These are phyloP conservation scores for Cephus pulcher DNA, from an alignment of 2,888 invertebrate genomes.

Conservation along the genomic window DNA sequence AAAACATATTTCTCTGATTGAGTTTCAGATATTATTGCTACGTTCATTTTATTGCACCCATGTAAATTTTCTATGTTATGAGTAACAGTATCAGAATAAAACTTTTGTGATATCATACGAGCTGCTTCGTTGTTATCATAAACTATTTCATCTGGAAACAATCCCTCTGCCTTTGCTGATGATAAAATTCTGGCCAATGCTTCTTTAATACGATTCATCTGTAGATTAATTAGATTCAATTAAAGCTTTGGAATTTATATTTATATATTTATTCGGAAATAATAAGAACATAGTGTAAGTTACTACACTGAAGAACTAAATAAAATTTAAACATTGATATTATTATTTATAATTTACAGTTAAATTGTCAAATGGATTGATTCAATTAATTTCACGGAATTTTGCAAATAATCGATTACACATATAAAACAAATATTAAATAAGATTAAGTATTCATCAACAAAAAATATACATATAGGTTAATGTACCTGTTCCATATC, in stretches of 20 bases:
- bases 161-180: conserved; percentile 37
- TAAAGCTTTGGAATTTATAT: conserved; percentile 34
- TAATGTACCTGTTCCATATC: conserved; percentile 47
- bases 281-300: not conserved
- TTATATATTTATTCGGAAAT: not conserved
- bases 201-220: conserved; percentile 54
- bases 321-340: conserved; percentile 9
- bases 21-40: conserved; percentile 68
- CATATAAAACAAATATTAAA: not conserved
- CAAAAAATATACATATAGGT: conserved; percentile 4
- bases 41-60: conserved; percentile 72
- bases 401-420: not conserved
- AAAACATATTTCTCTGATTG: conserved; percentile 72
- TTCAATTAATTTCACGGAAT: not conserved
- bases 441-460: not conserved
- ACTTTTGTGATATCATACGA: conserved; percentile 57
- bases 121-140: conserved; percentile 61
- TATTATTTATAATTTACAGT: not conserved
- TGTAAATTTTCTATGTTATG: conserved; percentile 55
- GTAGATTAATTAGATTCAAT: conserved; percentile 28
- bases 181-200: conserved; percentile 43
- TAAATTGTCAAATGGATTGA: not conserved
- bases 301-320: not conserved
- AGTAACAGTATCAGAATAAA: conserved; percentile 63
- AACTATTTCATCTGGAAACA: conserved; percentile 38